phyloP scores from a whole-genome alignment of 2,797 vertebrate species.

The Macropodus opercularis region DNA sequence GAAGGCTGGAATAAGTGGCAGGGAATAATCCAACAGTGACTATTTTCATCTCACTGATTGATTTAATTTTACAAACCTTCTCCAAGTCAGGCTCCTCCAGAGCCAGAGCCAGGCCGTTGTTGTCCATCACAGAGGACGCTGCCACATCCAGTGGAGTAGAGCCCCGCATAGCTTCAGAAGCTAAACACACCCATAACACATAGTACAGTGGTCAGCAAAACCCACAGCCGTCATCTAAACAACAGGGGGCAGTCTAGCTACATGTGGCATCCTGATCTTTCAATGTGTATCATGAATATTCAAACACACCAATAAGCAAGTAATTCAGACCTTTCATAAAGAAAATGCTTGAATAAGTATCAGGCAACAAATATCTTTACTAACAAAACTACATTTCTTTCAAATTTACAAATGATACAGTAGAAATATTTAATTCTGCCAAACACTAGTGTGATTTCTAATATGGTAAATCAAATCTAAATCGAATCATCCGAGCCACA shows the following conservation, averaged over 20 bases:
- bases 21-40: no score
- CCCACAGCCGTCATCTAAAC: conserved; percentile 14
- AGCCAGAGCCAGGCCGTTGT: conserved; percentile 93
- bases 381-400: no score
- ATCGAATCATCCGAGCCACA: not conserved
- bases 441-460: not conserved
- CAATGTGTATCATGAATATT: no score
- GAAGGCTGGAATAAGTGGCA: no score
- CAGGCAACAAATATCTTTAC: no score
- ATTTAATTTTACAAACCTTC: conserved; percentile 85
- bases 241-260: conserved; percentile 74
- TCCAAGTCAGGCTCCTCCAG: conserved; percentile 96
- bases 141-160: conserved; percentile 97
- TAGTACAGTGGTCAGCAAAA: conserved; percentile 15
- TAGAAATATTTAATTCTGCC: no score
- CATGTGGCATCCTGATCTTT: conserved; percentile 6
- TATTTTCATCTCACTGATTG: not conserved
- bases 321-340: no score
- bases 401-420: no score
- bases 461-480: not conserved
- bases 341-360: no score
- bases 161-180: conserved; percentile 95
- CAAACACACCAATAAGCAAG: no score
- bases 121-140: conserved; percentile 98
- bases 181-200: conserved; percentile 67